Evolutionary conservation across 2,797 vertebrate genomes (phyloP), one percentile per base, ranked within the genome.

Genomic region (Betta splendens): DNA sequence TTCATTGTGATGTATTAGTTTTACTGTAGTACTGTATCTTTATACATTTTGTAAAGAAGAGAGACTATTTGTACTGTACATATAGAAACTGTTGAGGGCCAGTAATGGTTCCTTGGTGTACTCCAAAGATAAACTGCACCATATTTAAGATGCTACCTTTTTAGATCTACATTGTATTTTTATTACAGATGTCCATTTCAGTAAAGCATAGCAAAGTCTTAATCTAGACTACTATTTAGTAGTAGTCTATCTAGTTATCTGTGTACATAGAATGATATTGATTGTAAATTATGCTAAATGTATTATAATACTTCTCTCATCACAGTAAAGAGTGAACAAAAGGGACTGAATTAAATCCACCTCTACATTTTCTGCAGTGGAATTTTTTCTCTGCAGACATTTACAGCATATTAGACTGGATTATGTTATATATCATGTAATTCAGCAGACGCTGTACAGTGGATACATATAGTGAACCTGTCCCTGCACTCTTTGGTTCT

Each of bases 271-370:
- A 66, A 71, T 52, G 1, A 47, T 12, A n/a, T 47, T 39, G 8
- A 28, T 5, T 60, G n/a, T 51, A 15, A 17, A 52, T 49, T 12
- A 47, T 23, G 23, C 25, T 28, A 28, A 12, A 5, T 31, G 29
- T 31, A 13, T 62, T 17, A n/a, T 47, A 10, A 46, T 71, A 57
- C 69, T 69, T 45, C 2, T 17, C 48, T 74, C 33, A 50, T 50
- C 32, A 33, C 55, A 10, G 35, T 32, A 3, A 53, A 52, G 38
- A 46, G 35, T 39, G 40, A 36, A 37, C 17, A 49, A 18, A 36
- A 2, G 31, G 16, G 46, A 48, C 52, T 17, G 1, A 51, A 35
- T 64, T 18, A 16, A 23, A 45, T 9, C 22, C 32, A 23, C 36
- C 11, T 52, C 15, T 2, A 12, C 3, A 20, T n/a, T 2, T 26